A percentile compares a stretch with the other conserved stretches of the same genome.
Conservation (phyloP, 2,888 invertebrate genomes). For the Leptinotarsa peninsularis region DNA sequence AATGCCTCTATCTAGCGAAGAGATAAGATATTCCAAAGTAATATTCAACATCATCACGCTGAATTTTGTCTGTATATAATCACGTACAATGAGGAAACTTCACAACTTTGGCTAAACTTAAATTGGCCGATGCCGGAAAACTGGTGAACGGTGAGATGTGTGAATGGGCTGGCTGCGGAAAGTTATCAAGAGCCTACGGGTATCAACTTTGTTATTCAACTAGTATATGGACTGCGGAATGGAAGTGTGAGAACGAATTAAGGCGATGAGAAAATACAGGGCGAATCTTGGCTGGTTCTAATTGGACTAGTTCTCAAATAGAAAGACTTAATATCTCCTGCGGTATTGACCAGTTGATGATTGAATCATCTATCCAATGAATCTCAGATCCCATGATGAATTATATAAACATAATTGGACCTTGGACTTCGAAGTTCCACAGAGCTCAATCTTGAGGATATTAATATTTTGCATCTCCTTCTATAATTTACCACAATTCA, state of each 20-base stretch:
- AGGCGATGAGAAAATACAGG: not conserved
- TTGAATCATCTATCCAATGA: no score
- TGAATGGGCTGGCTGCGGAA: not conserved
- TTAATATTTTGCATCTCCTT: no score
- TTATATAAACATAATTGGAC: no score
- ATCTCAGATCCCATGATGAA: no score
- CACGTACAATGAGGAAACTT: conserved; percentile 39
- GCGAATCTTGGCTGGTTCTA: no score
- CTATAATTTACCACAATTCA: no score
- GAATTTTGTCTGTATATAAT: conserved; percentile 40
- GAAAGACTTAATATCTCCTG: no score
- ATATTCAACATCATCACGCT: conserved; percentile 19
- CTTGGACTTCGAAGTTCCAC: no score
- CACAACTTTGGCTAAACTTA: conserved; percentile 38
- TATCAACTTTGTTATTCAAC: conserved; percentile 7
- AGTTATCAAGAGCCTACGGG: not conserved
- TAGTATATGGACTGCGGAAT: not conserved
- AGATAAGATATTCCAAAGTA: conserved; percentile 20
- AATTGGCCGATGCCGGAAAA: conserved; percentile 43
- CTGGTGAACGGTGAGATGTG: conserved; percentile 24
- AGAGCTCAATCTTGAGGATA: no score
- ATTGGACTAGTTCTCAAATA: no score
- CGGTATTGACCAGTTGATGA: no score
- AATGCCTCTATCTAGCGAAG: conserved; percentile 13
- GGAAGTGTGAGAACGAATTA: not conserved